phyloP scores from a whole-genome alignment of 2,888 invertebrate genomes.

The Xanthia togata region DNA sequence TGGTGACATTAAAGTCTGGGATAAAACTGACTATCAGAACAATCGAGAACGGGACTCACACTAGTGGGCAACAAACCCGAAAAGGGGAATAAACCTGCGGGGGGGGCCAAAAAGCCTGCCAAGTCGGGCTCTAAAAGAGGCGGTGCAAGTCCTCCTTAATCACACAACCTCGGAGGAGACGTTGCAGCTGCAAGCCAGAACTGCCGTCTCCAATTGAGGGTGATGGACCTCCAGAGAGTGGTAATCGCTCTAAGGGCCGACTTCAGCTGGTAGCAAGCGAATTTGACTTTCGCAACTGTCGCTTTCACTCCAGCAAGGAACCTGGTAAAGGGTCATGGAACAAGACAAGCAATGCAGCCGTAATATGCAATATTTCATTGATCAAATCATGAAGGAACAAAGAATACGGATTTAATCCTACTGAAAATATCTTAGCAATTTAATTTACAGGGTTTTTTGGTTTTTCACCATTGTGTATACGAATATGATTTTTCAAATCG shows the following conservation, averaged over 20 bases:
- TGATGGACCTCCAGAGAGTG: not conserved
- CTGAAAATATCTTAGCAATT: not conserved
- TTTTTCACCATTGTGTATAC: not conserved
- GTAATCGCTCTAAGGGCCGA: not conserved
- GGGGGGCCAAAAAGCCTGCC: no score
- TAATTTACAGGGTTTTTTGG: no score
- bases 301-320: not conserved
- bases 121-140: not conserved
- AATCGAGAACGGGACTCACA: not conserved
- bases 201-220: not conserved
- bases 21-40: not conserved
- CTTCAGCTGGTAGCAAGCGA: not conserved
- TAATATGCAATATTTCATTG: not conserved
- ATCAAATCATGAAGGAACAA: no score
- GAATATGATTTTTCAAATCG: conserved; percentile 1
- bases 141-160: not conserved
- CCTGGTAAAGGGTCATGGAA: not conserved
- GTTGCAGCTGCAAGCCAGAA: not conserved
- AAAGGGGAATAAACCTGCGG: no score
- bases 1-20: no score
- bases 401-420: no score
- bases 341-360: not conserved
- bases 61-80: no score
- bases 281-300: not conserved
- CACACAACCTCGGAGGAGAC: not conserved